Base-by-base conservation (phyloP, 2,888 invertebrate species). In the Ornithoptera alexandrae region DNA sequence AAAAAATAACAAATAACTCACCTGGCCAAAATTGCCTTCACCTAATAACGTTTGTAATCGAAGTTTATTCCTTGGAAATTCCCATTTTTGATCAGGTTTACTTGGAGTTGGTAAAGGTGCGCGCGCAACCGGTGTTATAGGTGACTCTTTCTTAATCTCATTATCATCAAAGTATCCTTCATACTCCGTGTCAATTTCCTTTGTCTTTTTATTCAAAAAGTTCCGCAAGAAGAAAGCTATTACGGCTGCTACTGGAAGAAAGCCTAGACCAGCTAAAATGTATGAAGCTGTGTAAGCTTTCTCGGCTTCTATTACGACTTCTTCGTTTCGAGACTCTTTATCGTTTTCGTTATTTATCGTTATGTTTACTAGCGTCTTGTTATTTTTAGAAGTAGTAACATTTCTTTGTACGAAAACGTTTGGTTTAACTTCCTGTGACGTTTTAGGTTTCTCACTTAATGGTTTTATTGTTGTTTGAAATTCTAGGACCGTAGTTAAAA, bases 11-110 rank as follows among this genome's bases (percentile, higher is more conserved):
- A 62, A 22, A 42, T 62, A 17, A 73, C 76, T 77, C 79, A 95
- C 95, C 93, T 95, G 96, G 36, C 97, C 97, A 83, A 97, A 97
- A 85, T 97, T 96, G 53, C 97, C 97, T 87, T 97, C 96, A 10
- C 97, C 97, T 39, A 97, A 88, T 66, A 97, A 93, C 24, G 96
- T 96, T 79, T 96, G 96, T 68, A 97, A 89, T 59, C 96, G 93
- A 62, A 97, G 92, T 78, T 96, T 96, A 73, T 95, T 95, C 74
- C 97, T 93, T 0, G 97, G 96, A 80, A 97, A 97, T 82, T 97
- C 97, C 94, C 95, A 95, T 79, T 94, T 93, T 64, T 93, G 93
- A 75, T 94, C 94, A 59, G 94, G 93, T 76, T 94, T 93, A 2
- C 92, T 82, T 4, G 92, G 92, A 22, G 93, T 87, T 0, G 93